Percentiles rank a stretch among this genome's conserved stretches.
These are phyloP conservation scores for Philaethria dido DNA, from an alignment of 2,888 invertebrate genomes.

Conservation along the genomic window DNA sequence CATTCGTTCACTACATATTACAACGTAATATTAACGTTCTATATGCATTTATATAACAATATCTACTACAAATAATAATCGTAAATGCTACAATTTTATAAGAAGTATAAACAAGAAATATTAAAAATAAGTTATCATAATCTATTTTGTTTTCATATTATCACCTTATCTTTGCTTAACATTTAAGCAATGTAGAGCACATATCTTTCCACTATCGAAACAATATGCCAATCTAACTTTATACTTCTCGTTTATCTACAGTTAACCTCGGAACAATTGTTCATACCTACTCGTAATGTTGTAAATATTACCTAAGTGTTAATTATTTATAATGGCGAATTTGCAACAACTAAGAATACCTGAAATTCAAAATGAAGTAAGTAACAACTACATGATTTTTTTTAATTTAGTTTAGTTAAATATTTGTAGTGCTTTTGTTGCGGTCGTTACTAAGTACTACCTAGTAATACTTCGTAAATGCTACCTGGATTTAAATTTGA, in stretches of 20 bases:
- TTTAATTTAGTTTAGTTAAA: background rate
- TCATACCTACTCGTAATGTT: conserved; percentile 17
- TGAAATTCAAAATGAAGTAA: conserved; percentile 24
- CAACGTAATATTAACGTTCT: no score
- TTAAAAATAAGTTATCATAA: background rate
- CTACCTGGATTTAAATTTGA: no score
- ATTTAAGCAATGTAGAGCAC: background rate
- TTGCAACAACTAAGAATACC: conserved; percentile 32
- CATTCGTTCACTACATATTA: no score
- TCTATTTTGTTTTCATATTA: conserved; percentile 2
- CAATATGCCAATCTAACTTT: conserved; percentile 14
- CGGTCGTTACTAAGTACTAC: no score
- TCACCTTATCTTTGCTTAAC: conserved; percentile 20
- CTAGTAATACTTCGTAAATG: no score
- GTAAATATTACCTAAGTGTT: conserved; percentile 7
- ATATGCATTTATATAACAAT: no score
- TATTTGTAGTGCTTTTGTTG: no score
- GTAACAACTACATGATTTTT: conserved; percentile 2
- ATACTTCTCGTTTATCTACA: conserved; percentile 47
- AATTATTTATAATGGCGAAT: conserved; percentile 16
- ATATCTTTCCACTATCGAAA: conserved; percentile 10
- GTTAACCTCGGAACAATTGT: conserved; percentile 61
- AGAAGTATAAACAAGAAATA: no score
- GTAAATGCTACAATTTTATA: no score
- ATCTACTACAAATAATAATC: no score